These are phyloP conservation scores for Rhynchomys soricoides DNA, from an alignment of 2,113 vertebrate genomes.

Conservation along the genomic window DNA sequence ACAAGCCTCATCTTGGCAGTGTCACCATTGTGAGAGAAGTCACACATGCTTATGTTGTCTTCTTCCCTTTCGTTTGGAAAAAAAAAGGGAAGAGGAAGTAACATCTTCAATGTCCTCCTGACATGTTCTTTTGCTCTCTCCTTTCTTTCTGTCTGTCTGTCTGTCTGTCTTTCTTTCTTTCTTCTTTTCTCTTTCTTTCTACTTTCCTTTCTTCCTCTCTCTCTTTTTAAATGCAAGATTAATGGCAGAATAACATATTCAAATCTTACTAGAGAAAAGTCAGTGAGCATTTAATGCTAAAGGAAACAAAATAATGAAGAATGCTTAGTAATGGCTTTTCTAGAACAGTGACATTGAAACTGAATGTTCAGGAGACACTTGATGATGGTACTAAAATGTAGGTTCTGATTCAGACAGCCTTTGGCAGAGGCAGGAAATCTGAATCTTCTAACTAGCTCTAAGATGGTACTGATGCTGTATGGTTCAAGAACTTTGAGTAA, in stretches of 20 bases:
- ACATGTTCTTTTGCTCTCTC: background rate
- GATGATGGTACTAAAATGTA: background rate
- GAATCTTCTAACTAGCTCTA: background rate
- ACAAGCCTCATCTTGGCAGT: conserved; percentile 62
- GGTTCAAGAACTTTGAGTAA: background rate
- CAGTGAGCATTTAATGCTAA: background rate
- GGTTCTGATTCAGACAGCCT: background rate
- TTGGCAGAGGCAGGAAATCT: background rate
- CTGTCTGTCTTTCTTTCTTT: background rate
- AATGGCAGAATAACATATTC: background rate
- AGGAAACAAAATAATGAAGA: background rate
- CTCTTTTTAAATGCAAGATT: conserved; percentile 58
- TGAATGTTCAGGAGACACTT: background rate
- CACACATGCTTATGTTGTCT: conserved; percentile 58
- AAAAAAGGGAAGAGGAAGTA: conserved; percentile 56
- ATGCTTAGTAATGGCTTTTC: background rate
- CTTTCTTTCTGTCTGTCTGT: background rate
- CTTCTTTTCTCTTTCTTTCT: background rate
- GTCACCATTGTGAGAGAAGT: conserved; percentile 41
- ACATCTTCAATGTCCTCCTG: conserved; percentile 24
- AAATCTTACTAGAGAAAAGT: background rate
- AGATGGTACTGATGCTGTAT: background rate
- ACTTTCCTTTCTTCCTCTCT: conserved; percentile 16
- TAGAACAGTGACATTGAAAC: background rate
- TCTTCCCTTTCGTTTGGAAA: conserved; percentile 59